Evolutionary conservation across 2,888 invertebrate genomes (phyloP).

Genomic region (Leptopilina syphax): DNA sequence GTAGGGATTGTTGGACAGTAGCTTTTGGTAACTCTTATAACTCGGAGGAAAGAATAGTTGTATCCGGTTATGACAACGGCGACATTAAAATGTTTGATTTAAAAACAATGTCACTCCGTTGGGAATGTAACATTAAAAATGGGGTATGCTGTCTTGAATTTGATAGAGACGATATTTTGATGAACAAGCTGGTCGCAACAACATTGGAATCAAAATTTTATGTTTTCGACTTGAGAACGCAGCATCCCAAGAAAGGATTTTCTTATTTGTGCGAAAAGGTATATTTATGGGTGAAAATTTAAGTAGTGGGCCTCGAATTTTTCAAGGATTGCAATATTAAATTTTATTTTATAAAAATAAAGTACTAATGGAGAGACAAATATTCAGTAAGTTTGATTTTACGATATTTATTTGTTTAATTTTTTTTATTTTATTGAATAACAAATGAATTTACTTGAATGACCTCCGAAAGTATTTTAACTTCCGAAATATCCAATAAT

Average conservation of each 20-base stretch:
- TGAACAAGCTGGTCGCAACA: constrained; percentile 96
- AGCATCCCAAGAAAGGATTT: constrained; percentile 92
- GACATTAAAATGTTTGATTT: constrained; percentile 96
- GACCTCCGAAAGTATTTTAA: too few relatives aligned
- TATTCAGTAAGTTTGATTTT: too few relatives aligned
- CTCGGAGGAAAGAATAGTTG: constrained; percentile 89
- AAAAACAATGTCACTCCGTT: constrained; percentile 87
- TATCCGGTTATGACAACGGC: constrained; percentile 97
- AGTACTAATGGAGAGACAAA: too few relatives aligned
- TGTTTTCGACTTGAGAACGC: constrained; percentile 92
- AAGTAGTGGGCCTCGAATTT: too few relatives aligned
- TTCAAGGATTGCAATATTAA: too few relatives aligned
- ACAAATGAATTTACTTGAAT: too few relatives aligned
- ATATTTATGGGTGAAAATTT: constrained; percentile 25
- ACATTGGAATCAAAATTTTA: constrained; percentile 94
- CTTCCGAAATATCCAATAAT: too few relatives aligned
- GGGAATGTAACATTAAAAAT: constrained; percentile 96
- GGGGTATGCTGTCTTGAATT: constrained; percentile 94
- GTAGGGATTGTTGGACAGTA: constrained; percentile 95
- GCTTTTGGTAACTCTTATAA: constrained; percentile 95
- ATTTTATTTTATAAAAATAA: too few relatives aligned
- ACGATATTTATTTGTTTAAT: too few relatives aligned
- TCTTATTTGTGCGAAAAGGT: constrained; percentile 81
- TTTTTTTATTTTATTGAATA: too few relatives aligned
- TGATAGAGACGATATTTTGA: constrained; percentile 93